A percentile compares a stretch with the other conserved stretches of the same genome.
Evolutionary conservation across 2,888 invertebrate genomes (phyloP).

Genomic region (Agrilus cyanescens): DNA sequence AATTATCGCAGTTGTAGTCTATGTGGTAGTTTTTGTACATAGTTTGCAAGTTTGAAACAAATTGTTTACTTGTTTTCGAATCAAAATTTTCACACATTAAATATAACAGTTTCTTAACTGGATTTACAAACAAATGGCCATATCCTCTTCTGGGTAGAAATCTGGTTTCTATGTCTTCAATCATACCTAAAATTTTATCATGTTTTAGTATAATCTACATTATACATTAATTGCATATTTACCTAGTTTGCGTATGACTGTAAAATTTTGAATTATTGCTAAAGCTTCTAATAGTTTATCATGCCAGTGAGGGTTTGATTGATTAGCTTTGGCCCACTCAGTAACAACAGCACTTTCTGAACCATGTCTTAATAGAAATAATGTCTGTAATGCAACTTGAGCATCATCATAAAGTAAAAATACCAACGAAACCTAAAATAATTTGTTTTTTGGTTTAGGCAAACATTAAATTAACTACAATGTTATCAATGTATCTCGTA

Average conservation of each 20-base stretch:
- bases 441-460: not conserved
- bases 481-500: not conserved
- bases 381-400: slow-evolving; percentile 17
- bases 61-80: slow-evolving; percentile 20
- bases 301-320: slow-evolving; percentile 32
- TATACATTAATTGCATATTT: slow-evolving; percentile 19
- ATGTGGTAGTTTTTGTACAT: too few species aligned
- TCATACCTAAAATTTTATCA: slow-evolving; percentile 16
- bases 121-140: slow-evolving; percentile 31
- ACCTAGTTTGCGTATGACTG: slow-evolving; percentile 34
- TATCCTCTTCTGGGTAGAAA: slow-evolving; percentile 19
- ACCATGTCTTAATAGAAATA: slow-evolving; percentile 14
- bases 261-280: slow-evolving; percentile 37
- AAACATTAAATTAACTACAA: too few species aligned
- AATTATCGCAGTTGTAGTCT: slow-evolving; percentile 10
- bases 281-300: slow-evolving; percentile 40
- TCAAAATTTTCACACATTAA: slow-evolving; percentile 35
- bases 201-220: not conserved
- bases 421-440: slow-evolving; percentile 25
- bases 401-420: slow-evolving; percentile 28
- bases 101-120: slow-evolving; percentile 36
- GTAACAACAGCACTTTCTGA: slow-evolving; percentile 19
- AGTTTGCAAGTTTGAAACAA: slow-evolving; percentile 9
- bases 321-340: slow-evolving; percentile 22
- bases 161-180: slow-evolving; percentile 12